phyloP scores from a whole-genome alignment of 2,797 vertebrate genomes.

The Acipenser oxyrinchus region DNA sequence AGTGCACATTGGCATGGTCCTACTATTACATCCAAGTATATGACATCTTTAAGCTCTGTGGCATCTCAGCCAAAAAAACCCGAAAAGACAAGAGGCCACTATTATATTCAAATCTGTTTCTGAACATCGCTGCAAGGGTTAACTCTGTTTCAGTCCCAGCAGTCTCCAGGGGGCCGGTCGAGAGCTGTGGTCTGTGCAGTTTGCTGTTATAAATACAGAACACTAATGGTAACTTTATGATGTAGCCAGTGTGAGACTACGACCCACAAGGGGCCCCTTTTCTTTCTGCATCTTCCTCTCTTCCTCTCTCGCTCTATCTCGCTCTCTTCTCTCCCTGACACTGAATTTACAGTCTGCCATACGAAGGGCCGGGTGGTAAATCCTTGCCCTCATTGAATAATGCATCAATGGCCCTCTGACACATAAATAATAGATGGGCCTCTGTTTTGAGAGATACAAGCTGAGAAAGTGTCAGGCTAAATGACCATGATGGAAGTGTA shows the following conservation, averaged over 20 bases:
- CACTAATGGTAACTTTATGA: slow-evolving; percentile 93
- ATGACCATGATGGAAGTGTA: slow-evolving; percentile 89
- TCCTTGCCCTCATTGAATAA: slow-evolving; percentile 75
- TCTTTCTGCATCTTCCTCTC: slow-evolving; percentile 38
- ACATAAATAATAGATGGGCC: slow-evolving; percentile 88
- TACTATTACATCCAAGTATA: no score
- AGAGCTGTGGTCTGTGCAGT: slow-evolving; percentile 54
- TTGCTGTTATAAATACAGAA: slow-evolving; percentile 79
- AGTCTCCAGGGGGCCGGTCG: slow-evolving; percentile 45
- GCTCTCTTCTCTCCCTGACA: slow-evolving; percentile 52
- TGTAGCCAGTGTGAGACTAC: slow-evolving; percentile 82
- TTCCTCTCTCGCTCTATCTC: slow-evolving; percentile 37
- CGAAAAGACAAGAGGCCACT: no score
- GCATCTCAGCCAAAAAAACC: no score
- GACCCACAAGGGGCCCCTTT: slow-evolving; percentile 76
- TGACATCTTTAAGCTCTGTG: no score
- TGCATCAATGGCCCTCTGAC: slow-evolving; percentile 80
- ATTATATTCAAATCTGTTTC: no score
- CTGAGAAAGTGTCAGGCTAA: slow-evolving; percentile 79
- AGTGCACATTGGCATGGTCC: no score
- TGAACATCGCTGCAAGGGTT: slow-evolving; percentile 32
- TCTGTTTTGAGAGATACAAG: slow-evolving; percentile 91
- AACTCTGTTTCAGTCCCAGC: slow-evolving; percentile 42
- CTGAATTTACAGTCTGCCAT: slow-evolving; percentile 81
- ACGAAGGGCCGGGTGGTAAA: slow-evolving; percentile 72